Percentiles rank a stretch among this genome's conserved stretches.
Evolutionary conservation across 2,113 vertebrate species (phyloP).

Genomic region (Periophthalmus modestus): DNA sequence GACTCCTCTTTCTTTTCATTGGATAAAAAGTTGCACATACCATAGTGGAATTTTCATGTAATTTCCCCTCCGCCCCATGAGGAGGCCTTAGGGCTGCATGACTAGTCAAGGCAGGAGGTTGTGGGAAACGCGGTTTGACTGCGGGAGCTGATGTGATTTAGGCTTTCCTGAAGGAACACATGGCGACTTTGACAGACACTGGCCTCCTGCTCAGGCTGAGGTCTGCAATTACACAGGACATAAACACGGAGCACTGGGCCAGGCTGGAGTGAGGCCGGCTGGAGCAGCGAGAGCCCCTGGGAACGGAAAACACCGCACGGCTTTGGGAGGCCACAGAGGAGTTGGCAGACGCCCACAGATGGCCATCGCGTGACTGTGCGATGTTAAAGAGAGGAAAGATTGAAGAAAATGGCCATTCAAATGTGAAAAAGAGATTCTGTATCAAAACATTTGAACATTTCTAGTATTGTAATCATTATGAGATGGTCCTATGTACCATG

Average conservation of each 20-base stretch:
- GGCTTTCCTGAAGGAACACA: constrained; percentile 49
- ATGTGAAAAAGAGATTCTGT: constrained; percentile 12
- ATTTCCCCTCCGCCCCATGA: constrained; percentile 57
- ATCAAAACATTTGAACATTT: neutral
- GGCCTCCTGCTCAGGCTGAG: constrained; percentile 71
- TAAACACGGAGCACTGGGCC: constrained; percentile 66
- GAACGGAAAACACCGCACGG: constrained; percentile 53
- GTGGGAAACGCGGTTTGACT: constrained; percentile 54
- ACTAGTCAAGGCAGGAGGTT: constrained; percentile 49
- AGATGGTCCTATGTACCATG: neutral
- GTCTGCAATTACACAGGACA: constrained; percentile 76
- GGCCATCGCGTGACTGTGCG: constrained; percentile 61
- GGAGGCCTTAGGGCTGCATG: constrained; percentile 33
- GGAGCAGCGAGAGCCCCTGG: constrained; percentile 55
- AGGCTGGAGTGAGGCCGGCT: constrained; percentile 40
- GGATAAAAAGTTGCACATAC: constrained; percentile 24
- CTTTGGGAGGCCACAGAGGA: constrained; percentile 51
- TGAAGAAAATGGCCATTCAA: constrained; percentile 21
- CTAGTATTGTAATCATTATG: neutral
- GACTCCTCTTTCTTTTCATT: constrained; percentile 21
- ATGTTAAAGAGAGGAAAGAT: constrained; percentile 39
- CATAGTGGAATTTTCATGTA: constrained; percentile 50
- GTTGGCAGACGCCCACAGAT: constrained; percentile 52
- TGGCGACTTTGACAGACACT: constrained; percentile 72
- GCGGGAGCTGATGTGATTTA: constrained; percentile 69